phyloP scores from a whole-genome alignment of 2,797 vertebrate species.

The Etheostoma perlongum region DNA sequence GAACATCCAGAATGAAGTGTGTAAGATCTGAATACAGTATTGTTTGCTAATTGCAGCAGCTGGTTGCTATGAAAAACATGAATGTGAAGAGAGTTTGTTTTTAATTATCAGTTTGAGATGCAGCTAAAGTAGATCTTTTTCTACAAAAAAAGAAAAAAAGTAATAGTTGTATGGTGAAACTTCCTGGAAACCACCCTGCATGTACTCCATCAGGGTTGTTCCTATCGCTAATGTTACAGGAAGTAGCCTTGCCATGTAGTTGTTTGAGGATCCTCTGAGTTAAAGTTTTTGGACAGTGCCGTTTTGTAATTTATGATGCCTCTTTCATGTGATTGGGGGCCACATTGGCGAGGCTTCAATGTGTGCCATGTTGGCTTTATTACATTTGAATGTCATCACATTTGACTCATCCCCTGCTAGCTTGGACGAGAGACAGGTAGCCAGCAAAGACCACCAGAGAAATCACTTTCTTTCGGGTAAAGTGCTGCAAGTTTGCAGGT shows the following conservation, averaged over 20 bases:
- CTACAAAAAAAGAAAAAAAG: too few relatives aligned
- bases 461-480: slow-evolving; percentile 21
- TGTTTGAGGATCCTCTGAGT: slow-evolving; percentile 1
- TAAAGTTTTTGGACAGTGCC: slow-evolving; percentile 6
- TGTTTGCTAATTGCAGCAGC: slow-evolving; percentile 15
- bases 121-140: too few relatives aligned
- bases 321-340: slow-evolving; percentile 18
- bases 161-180: background rate
- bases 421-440: slow-evolving; percentile 30
- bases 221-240: slow-evolving; percentile 2
- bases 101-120: background rate
- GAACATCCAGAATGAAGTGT: background rate
- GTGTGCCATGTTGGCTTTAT: slow-evolving; percentile 43
- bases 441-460: slow-evolving; percentile 10
- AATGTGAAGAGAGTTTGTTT: background rate
- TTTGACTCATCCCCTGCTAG: slow-evolving; percentile 37
- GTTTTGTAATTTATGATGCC: slow-evolving; percentile 32
- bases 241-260: slow-evolving; percentile 7
- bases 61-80: slow-evolving; percentile 13
- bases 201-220: background rate
- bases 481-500: slow-evolving; percentile 20
- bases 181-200: background rate
- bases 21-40: background rate
- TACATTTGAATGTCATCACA: slow-evolving; percentile 35
- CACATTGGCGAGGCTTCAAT: slow-evolving; percentile 10